phyloP scores from a whole-genome alignment of 2,888 invertebrate genomes.

The Heliconius ismenius region DNA sequence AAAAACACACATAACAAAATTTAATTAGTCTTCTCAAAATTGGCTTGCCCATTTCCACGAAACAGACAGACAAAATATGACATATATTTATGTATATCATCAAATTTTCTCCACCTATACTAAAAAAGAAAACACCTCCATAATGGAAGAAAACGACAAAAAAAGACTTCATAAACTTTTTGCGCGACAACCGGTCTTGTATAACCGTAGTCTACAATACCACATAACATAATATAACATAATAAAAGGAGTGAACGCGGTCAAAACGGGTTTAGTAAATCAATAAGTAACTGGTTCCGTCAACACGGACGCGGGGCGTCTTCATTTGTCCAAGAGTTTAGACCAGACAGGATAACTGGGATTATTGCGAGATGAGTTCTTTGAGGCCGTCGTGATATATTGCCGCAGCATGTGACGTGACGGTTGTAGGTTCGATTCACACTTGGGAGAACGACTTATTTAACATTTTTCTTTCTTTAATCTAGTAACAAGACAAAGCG shows the following conservation, averaged over 20 bases:
- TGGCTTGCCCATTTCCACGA: background rate
- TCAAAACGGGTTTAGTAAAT: conserved; percentile 22
- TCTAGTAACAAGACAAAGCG: background rate
- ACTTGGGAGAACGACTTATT: background rate
- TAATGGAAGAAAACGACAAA: background rate
- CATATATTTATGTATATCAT: background rate
- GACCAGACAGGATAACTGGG: background rate
- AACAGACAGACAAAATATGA: background rate
- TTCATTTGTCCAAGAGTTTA: conserved; percentile 11
- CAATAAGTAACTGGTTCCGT: conserved; percentile 27
- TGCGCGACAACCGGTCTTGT: conserved; percentile 11
- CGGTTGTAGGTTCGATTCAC: background rate
- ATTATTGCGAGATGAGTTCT: no score
- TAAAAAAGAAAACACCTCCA: background rate
- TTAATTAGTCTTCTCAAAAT: background rate
- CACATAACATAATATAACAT: conserved; percentile 12
- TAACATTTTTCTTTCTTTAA: background rate
- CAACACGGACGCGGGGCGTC: conserved; percentile 13
- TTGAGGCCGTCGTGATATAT: no score
- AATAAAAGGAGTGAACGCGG: conserved; percentile 11
- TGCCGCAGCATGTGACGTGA: no score
- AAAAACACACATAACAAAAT: no score
- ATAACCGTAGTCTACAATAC: conserved; percentile 14
- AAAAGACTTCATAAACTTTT: background rate
- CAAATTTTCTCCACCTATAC: background rate